Percentiles rank a stretch among this genome's conserved stretches.
Conservation (phyloP, 2,113 vertebrate genomes). For the Psephotus haematonotus region DNA sequence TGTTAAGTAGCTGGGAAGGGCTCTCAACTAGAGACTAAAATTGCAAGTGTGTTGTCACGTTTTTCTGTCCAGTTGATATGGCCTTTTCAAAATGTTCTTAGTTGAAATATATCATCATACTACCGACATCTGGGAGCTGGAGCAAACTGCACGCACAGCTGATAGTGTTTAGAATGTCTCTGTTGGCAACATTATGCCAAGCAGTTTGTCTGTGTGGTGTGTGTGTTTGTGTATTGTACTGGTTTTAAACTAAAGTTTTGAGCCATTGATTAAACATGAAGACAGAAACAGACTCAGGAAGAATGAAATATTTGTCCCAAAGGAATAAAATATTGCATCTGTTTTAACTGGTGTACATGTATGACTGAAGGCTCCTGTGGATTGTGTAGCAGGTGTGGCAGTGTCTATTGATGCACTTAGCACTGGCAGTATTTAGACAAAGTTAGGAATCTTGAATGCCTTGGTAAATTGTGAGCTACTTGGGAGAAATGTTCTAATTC, state of each 20-base stretch:
- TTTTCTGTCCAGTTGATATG: neutral
- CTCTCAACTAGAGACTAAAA: neutral
- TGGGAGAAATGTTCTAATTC: neutral
- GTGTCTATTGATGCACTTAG: neutral
- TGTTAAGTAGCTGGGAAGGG: neutral
- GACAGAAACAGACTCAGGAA: neutral
- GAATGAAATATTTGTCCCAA: neutral
- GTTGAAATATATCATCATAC: neutral
- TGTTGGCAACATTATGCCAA: neutral
- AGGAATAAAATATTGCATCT: neutral
- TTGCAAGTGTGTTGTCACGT: neutral
- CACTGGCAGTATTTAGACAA: no score
- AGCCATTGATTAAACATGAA: neutral
- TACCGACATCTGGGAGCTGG: neutral
- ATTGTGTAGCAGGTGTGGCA: accelerated
- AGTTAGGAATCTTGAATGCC: neutral
- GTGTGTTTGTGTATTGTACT: neutral
- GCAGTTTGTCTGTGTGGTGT: neutral
- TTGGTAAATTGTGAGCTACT: neutral
- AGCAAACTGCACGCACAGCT: neutral
- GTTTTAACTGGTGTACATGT: neutral
- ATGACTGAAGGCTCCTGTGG: neutral
- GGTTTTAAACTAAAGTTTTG: neutral
- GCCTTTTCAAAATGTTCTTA: neutral
- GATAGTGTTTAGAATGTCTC: neutral